phyloP scores from a whole-genome alignment of 2,113 vertebrate genomes.

The Chloroceryle aenea region DNA sequence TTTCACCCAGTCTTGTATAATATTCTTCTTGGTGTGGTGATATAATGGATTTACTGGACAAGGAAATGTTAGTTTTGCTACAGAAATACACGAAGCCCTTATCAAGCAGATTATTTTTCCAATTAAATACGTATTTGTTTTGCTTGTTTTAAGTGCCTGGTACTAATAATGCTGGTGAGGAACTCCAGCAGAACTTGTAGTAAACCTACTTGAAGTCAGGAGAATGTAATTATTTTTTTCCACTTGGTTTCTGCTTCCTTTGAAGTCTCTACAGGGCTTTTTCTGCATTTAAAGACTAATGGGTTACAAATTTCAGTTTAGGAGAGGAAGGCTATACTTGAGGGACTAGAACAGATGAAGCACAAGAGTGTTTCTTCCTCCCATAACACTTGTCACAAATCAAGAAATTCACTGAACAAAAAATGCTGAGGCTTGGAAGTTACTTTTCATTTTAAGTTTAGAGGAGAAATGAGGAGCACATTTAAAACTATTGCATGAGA shows the following conservation, averaged over 20 bases:
- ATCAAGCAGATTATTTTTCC: neutral
- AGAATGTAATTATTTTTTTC: neutral
- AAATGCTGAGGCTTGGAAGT: slow-evolving; percentile 1
- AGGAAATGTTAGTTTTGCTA: neutral
- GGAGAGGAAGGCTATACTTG: neutral
- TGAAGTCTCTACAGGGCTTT: neutral
- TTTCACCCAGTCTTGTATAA: neutral
- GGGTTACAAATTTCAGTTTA: neutral
- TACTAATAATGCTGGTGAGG: neutral
- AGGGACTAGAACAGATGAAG: neutral
- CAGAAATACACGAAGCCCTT: neutral
- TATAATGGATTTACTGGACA: neutral
- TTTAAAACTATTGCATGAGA: neutral
- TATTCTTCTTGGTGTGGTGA: neutral
- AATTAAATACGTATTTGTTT: neutral
- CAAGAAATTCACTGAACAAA: neutral
- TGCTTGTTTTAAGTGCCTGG: neutral
- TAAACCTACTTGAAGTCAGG: neutral
- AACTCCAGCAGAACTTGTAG: neutral
- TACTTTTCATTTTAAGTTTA: neutral
- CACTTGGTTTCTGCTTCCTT: neutral
- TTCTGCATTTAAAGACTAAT: neutral
- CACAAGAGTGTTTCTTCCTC: neutral
- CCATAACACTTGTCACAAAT: slow-evolving; percentile 4
- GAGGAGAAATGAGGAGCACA: neutral